Conservation (phyloP, 2,888 invertebrate genomes). For the Nephrotoma guestfalica region DNA sequence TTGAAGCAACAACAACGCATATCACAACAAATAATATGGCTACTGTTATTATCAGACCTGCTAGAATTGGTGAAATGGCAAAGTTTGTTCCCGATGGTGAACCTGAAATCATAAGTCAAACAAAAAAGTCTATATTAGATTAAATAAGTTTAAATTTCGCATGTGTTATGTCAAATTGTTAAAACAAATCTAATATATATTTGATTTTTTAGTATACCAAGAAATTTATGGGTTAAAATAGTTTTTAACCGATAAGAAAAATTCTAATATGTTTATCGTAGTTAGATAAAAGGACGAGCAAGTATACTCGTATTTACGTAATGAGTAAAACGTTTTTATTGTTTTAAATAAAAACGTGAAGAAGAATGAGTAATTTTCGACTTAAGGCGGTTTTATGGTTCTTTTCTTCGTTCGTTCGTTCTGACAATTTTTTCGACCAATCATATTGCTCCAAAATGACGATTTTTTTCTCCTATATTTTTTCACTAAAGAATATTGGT, state of each 20-base stretch:
- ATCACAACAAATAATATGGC: slow-evolving; percentile 60
- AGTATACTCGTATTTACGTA: neutral
- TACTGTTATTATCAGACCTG: slow-evolving; percentile 62
- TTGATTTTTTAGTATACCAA: neutral
- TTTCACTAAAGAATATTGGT: no score
- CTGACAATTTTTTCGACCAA: no score
- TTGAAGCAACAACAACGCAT: slow-evolving; percentile 58
- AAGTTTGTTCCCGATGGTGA: slow-evolving; percentile 43
- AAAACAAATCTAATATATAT: no score
- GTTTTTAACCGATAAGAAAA: neutral
- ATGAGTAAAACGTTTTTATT: neutral
- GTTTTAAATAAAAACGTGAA: no score
- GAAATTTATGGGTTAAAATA: neutral
- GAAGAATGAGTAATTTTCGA: no score
- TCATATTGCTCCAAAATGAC: no score
- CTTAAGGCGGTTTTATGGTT: no score
- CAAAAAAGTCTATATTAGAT: neutral
- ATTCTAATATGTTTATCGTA: neutral
- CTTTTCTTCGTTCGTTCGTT: no score
- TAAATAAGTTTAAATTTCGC: neutral
- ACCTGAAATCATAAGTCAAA: slow-evolving; percentile 33
- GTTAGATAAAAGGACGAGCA: neutral
- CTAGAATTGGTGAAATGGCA: slow-evolving; percentile 59
- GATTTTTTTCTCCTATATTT: no score
- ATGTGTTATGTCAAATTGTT: no score